Percentiles rank a stretch among this genome's conserved stretches.
phyloP scores from a whole-genome alignment of 2,797 vertebrate species.

The Sphenopsis melanotis region DNA sequence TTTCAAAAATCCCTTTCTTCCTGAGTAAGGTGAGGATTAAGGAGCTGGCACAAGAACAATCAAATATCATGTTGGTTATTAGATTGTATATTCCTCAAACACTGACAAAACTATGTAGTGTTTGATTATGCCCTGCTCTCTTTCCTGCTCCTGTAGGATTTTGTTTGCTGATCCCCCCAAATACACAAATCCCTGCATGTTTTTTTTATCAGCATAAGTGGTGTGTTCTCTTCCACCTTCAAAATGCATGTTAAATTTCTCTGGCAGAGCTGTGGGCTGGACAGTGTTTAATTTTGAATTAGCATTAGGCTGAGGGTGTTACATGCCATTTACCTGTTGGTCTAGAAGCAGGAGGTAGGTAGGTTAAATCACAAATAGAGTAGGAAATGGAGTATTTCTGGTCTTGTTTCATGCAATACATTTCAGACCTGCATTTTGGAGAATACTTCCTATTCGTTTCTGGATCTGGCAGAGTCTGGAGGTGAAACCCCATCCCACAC shows the following conservation, averaged over 20 bases:
- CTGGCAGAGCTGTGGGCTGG: background rate
- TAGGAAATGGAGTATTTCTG: background rate
- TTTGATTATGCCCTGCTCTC: background rate
- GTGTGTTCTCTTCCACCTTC: background rate
- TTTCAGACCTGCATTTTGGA: background rate
- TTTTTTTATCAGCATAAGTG: background rate
- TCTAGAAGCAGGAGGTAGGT: background rate
- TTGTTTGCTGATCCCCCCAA: background rate
- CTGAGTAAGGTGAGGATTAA: background rate
- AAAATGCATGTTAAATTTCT: background rate
- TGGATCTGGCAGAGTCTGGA: background rate
- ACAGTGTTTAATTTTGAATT: background rate
- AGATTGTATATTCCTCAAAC: background rate
- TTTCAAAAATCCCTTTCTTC: background rate
- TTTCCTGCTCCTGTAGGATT: background rate
- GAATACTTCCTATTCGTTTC: background rate
- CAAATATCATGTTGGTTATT: background rate
- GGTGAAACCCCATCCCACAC: rapidly evolving
- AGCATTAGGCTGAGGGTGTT: background rate
- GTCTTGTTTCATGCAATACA: background rate
- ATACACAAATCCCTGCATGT: background rate
- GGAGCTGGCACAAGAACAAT: background rate
- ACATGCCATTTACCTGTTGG: background rate
- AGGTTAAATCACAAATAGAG: background rate
- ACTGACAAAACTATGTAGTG: background rate